Conservation (phyloP, 1,140 invertebrate species). For the Manduca sexta region DNA sequence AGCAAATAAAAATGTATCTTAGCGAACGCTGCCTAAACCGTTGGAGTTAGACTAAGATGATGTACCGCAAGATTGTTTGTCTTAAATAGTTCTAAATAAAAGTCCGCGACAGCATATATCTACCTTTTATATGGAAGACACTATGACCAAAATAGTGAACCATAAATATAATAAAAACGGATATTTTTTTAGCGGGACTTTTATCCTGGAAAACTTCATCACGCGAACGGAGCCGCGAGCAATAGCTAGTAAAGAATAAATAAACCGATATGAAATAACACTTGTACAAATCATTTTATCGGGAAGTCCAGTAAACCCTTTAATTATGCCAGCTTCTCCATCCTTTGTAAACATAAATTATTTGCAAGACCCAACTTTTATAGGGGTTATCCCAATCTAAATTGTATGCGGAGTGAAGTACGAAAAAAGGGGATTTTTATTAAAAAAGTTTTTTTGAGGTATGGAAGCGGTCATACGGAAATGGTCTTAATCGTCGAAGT, state of each 20-base stretch:
- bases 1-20: background rate
- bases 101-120: no score
- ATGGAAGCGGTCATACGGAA: slow-evolving; percentile 29
- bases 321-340: slow-evolving; percentile 21
- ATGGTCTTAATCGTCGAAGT: slow-evolving; percentile 30
- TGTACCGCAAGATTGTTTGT: no score
- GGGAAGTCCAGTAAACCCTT: slow-evolving; percentile 11
- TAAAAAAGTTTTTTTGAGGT: slow-evolving; percentile 43
- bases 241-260: background rate
- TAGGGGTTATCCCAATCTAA: slow-evolving; percentile 28
- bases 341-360: slow-evolving; percentile 31
- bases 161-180: background rate
- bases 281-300: slow-evolving; percentile 4
- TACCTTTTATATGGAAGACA: no score
- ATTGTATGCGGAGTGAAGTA: slow-evolving; percentile 35
- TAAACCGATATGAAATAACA: background rate
- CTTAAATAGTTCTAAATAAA: no score
- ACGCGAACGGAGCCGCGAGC: no score
- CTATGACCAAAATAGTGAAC: no score
- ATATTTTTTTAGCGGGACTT: no score
- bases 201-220: no score
- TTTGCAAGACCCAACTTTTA: slow-evolving; percentile 29
- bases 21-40: background rate
- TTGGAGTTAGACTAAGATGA: no score
- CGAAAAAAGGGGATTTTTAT: slow-evolving; percentile 44